A percentile compares a stretch with the other conserved stretches of the same genome.
phyloP scores from a whole-genome alignment of 2,113 vertebrate species.

The Ranitomeya imitator region DNA sequence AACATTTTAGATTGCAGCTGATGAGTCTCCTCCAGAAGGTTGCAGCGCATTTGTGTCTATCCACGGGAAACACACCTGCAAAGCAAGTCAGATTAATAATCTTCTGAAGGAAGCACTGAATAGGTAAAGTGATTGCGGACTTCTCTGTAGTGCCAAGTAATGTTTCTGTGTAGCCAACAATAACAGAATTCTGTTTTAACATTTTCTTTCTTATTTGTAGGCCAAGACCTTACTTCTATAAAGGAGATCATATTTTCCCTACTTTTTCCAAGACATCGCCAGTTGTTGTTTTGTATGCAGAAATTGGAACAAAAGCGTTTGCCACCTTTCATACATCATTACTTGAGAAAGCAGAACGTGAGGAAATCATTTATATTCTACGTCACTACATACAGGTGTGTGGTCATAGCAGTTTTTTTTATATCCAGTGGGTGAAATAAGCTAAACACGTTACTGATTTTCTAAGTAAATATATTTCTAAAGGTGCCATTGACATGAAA shows the following conservation, averaged over 20 bases:
- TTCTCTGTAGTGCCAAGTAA: background rate
- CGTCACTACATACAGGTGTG: conserved; percentile 92
- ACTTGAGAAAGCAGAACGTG: conserved; percentile 79
- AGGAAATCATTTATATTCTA: conserved; percentile 85
- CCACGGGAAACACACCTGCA: conserved; percentile 87
- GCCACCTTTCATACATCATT: conserved; percentile 85
- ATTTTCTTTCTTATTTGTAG: conserved; percentile 71
- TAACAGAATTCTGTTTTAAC: background rate
- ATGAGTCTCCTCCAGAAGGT: conserved; percentile 86
- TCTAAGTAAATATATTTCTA: too few species aligned
- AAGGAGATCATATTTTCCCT: conserved; percentile 88
- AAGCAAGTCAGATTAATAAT: conserved; percentile 88
- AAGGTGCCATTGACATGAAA: too few species aligned
- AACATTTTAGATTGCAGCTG: conserved; percentile 86
- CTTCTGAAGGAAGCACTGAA: conserved; percentile 86
- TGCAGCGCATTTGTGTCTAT: conserved; percentile 89
- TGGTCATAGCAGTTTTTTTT: background rate
- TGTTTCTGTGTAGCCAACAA: conserved; percentile 33
- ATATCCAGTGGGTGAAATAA: background rate
- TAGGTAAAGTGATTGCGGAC: conserved; percentile 75
- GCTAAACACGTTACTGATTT: too few species aligned
- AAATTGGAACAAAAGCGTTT: conserved; percentile 92
- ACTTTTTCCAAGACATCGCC: conserved; percentile 77
- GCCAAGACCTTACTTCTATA: conserved; percentile 86
- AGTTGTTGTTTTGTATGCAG: conserved; percentile 89